Percentiles rank a stretch among this genome's conserved stretches.
phyloP scores from a whole-genome alignment of 2,113 vertebrate species.

The Raja brachyura region DNA sequence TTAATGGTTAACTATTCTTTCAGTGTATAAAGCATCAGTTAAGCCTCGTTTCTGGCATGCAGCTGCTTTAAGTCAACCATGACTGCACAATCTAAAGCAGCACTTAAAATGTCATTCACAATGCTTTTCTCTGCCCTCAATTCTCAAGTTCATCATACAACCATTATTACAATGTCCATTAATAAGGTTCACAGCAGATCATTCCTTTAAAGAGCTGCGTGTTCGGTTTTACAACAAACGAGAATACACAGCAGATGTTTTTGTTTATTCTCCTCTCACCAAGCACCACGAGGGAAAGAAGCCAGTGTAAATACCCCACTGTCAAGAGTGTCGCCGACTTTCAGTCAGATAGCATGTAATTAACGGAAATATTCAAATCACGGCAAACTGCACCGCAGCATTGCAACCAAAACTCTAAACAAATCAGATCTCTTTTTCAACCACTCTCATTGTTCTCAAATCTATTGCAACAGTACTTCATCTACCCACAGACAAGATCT shows the following conservation, averaged over 20 bases:
- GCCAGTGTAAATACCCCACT: background rate
- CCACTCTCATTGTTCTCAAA: background rate
- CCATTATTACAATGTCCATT: background rate
- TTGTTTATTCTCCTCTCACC: background rate
- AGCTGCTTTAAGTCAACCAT: constrained; percentile 14
- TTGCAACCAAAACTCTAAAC: background rate
- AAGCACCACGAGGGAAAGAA: background rate
- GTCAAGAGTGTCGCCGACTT: background rate
- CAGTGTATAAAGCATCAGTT: constrained; percentile 13
- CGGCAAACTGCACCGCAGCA: background rate
- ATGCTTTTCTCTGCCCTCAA: too few relatives aligned
- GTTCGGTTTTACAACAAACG: background rate
- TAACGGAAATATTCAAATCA: background rate
- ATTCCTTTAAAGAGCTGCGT: background rate
- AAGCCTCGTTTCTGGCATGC: background rate
- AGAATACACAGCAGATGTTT: background rate
- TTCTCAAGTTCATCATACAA: background rate
- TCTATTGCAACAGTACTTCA: background rate
- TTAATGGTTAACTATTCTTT: background rate
- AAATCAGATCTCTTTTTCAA: background rate
- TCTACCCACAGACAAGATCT: background rate
- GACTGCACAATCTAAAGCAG: constrained; percentile 8
- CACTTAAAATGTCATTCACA: background rate
- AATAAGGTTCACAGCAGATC: constrained; percentile 20
- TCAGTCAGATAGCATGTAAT: background rate